Evolutionary conservation across 2,888 invertebrate genomes (phyloP), one percentile per base, ranked within the genome.

Genomic region (Morpho achilles): DNA sequence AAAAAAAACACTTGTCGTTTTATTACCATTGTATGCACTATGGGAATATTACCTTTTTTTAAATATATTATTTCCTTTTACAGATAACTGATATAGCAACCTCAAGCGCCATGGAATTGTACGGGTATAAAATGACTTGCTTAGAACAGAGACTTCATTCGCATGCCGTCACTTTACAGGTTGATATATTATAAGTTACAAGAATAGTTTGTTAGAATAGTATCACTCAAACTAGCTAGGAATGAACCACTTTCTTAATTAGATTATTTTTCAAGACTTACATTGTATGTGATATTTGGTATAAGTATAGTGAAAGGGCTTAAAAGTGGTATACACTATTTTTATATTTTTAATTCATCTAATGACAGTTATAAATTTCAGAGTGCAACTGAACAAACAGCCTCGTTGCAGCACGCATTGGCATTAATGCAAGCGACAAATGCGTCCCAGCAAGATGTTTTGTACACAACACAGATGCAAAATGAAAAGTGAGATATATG

Each of bases 41-140:
- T 16, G 16, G 16, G 1, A 16, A 16, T 16, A 16, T 16, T 16
- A 16, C 1, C 16, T 1, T 16, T 16, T 8, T 23, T 9, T 8
- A 1, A 0, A 22, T 4, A 8, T 40, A 32, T 40, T 7, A 7
- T 10, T 50, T 32, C 32, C 4, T 10, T 52, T 52, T 16, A 16
- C 70, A 91, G 84, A 81, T 93, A 50, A 76, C 80, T 0, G 92
- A 93, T 67, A 84, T 93, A 55, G 90, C 93, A 0, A 93, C 93
- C 0, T 94, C 94, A 0, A 92, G 94, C 50, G 92, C 95, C 5
- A 95, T 95, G 93, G 95, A 95, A 74, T 72, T 95, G 62, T 95
- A 94, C 59, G 94, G 94, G 22, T 94, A 94, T 75, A 94, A 94
- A 75, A 84, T 95, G 77, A 90, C 92, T 0, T 89, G 88, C 42